Conservation (phyloP, 2,888 invertebrate genomes). For the Scotopteryx bipunctaria region DNA sequence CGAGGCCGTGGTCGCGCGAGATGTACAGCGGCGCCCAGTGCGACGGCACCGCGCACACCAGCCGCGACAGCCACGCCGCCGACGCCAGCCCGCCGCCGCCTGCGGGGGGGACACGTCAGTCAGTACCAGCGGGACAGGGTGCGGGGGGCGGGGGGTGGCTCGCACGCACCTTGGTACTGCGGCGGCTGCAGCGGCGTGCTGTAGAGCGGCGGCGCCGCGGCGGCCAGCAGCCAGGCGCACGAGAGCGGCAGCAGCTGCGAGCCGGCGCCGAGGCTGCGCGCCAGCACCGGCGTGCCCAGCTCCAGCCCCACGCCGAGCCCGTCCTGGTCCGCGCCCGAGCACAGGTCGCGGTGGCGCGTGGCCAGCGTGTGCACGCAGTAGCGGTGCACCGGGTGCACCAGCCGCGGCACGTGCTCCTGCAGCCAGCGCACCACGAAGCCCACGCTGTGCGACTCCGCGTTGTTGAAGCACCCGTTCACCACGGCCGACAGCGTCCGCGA, state of each 20-base stretch:
- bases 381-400: conserved; percentile 89
- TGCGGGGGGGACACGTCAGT: too few relatives aligned
- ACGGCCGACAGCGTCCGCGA: conserved; percentile 89
- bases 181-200: conserved; percentile 22
- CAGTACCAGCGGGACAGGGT: too few relatives aligned
- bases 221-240: conserved; percentile 88
- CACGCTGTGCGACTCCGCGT: conserved; percentile 88
- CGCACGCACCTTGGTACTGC: conserved; percentile 12
- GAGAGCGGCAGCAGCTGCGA: conserved; percentile 83
- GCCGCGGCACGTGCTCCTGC: conserved; percentile 89
- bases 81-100: conserved; percentile 81
- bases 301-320: conserved; percentile 83
- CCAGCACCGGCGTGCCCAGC: conserved; percentile 88
- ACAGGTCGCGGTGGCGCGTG: conserved; percentile 83
- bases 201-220: conserved; percentile 58
- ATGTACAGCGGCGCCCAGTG: conserved; percentile 94
- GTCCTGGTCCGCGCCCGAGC: conserved; percentile 46
- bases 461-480: conserved; percentile 91
- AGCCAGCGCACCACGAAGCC: conserved; percentile 93
- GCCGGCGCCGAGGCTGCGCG: conserved; percentile 54
- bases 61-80: conserved; percentile 84
- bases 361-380: conserved; percentile 78
- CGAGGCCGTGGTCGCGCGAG: conserved; percentile 93
- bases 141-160: too few relatives aligned
- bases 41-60: conserved; percentile 87